A percentile compares a stretch with the other conserved stretches of the same genome.
phyloP scores from a whole-genome alignment of 2,113 vertebrate genomes.

The Hiodon tergisus region DNA sequence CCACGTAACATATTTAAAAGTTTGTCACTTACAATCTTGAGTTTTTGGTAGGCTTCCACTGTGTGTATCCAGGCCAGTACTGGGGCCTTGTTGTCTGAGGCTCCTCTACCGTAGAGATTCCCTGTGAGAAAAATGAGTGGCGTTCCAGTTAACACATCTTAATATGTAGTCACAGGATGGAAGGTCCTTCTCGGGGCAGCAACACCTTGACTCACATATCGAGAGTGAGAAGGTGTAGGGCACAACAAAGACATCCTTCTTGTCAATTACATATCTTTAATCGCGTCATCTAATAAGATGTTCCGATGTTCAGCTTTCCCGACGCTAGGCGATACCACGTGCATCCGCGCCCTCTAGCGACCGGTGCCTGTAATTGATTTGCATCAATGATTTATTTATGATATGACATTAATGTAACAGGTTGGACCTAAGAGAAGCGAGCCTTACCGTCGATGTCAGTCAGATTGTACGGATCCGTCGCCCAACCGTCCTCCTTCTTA shows the following conservation, averaged over 20 bases:
- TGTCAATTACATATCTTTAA: no score
- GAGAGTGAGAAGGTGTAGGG: no score
- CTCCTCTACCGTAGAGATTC: constrained; percentile 69
- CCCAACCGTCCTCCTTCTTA: constrained; percentile 76
- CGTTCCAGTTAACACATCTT: neutral
- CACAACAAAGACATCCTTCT: no score
- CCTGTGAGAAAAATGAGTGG: constrained; percentile 42
- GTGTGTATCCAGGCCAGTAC: constrained; percentile 73
- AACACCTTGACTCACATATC: no score
- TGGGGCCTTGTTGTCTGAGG: constrained; percentile 75
- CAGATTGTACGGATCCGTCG: constrained; percentile 71
- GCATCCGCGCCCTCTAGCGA: no score
- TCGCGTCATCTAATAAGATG: no score
- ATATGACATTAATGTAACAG: no score
- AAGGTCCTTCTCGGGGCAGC: neutral
- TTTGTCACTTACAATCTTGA: constrained; percentile 52
- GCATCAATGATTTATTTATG: no score
- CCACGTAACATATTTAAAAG: neutral
- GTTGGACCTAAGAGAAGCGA: neutral
- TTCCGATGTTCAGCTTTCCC: no score
- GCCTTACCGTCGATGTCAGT: constrained; percentile 73
- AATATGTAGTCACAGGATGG: neutral
- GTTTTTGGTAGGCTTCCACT: constrained; percentile 62
- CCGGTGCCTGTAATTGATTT: no score
- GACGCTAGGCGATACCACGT: no score